Percentiles rank a stretch among this genome's conserved stretches.
Conservation (phyloP, 2,797 vertebrate species). For the Spheniscus humboldti region DNA sequence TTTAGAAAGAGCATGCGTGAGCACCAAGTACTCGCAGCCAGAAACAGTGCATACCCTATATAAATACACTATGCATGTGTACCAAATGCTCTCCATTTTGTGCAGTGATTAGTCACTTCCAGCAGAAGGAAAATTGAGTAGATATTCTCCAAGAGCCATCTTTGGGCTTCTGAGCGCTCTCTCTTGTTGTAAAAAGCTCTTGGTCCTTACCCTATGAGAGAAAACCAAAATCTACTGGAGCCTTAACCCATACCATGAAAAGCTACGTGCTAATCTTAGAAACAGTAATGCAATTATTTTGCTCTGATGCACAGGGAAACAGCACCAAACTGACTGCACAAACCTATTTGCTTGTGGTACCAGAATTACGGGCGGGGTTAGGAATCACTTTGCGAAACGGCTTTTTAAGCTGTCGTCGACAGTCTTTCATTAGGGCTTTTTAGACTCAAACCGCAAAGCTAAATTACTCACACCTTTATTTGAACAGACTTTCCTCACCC, state of each 20-base stretch:
- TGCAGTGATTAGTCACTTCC: not conserved
- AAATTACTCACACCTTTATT: conserved; percentile 48
- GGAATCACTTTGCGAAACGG: not conserved
- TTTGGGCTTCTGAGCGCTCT: not conserved
- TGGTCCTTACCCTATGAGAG: not conserved
- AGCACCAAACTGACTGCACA: not conserved
- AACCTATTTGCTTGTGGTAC: not conserved
- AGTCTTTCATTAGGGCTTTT: conserved; percentile 33
- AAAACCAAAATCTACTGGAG: not conserved
- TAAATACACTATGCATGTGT: not conserved
- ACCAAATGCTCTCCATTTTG: not conserved
- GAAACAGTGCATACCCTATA: not conserved
- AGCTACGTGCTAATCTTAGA: not conserved
- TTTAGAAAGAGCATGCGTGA: not conserved
- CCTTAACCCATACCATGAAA: not conserved
- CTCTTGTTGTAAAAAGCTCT: not conserved
- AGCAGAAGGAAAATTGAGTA: not conserved
- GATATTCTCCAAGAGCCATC: not conserved
- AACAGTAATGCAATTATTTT: not conserved
- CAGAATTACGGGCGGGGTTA: not conserved
- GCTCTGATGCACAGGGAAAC: not conserved
- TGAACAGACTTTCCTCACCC: conserved; percentile 40
- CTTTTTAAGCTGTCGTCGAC: not conserved
- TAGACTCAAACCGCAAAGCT: not conserved
- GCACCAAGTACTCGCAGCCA: not conserved